phyloP scores from a whole-genome alignment of 1,140 invertebrate genomes.

The Micrasema longulum region DNA sequence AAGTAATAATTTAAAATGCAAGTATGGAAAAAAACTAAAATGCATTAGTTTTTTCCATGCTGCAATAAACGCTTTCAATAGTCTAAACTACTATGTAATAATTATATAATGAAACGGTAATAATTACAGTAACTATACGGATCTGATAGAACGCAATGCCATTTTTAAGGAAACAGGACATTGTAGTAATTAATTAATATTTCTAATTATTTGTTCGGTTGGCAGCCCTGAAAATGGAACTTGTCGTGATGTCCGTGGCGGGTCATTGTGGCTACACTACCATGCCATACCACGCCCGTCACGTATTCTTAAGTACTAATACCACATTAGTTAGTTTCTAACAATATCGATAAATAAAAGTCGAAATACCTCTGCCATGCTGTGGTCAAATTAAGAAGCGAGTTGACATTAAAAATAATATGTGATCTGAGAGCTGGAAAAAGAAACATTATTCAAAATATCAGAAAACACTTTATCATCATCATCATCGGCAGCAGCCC shows the following conservation, averaged over 20 bases:
- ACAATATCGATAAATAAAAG: slow-evolving; percentile 6
- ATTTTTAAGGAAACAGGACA: neutral
- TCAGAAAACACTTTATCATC: too few relatives aligned
- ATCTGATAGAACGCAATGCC: neutral
- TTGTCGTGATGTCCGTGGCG: slow-evolving; percentile 37
- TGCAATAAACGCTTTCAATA: too few relatives aligned
- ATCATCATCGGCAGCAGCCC: too few relatives aligned
- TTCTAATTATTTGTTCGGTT: neutral
- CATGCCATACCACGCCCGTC: slow-evolving; percentile 26
- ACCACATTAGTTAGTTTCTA: neutral
- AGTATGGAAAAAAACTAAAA: too few relatives aligned
- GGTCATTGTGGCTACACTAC: neutral
- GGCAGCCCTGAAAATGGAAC: slow-evolving; percentile 30
- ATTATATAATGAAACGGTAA: too few relatives aligned
- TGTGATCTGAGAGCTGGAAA: too few relatives aligned
- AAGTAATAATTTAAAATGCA: too few relatives aligned
- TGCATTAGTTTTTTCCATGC: too few relatives aligned
- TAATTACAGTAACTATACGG: neutral
- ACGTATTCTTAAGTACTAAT: slow-evolving; percentile 28
- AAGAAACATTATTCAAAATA: too few relatives aligned
- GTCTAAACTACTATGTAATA: too few relatives aligned
- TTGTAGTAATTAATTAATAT: neutral
- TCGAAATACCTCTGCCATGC: slow-evolving; percentile 7
- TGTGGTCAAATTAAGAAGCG: neutral
- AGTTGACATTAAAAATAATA: too few relatives aligned